Conservation (phyloP, 53 echinoderm and acorn worm species). For the Pentamera pediparva region DNA sequence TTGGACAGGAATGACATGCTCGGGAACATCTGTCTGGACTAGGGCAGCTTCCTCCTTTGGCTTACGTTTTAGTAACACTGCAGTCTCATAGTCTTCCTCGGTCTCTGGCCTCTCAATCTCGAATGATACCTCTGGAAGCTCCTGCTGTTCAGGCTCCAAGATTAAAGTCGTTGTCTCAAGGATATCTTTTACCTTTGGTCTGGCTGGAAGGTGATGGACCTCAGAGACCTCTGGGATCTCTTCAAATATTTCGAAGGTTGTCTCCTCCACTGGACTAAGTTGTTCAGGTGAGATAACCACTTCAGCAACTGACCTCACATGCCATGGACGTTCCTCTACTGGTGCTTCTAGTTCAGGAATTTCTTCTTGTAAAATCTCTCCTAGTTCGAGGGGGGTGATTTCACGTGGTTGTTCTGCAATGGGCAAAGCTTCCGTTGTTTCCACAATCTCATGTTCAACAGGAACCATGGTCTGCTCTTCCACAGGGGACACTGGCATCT, state of each 20-base stretch:
- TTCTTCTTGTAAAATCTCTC: constrained; percentile 27
- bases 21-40: background rate
- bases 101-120: constrained; percentile 6
- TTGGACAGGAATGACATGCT: background rate
- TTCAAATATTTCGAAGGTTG: background rate
- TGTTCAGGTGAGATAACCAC: constrained; percentile 23
- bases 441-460: constrained; percentile 8
- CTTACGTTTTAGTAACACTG: background rate
- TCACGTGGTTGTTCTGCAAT: background rate
- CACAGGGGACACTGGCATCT: background rate
- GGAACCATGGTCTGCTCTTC: background rate
- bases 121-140: constrained; percentile 1
- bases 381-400: constrained; percentile 26
- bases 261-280: constrained; percentile 2
- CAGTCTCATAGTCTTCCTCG: background rate
- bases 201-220: constrained; percentile 1
- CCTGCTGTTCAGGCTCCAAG: background rate
- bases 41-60: constrained; percentile 7
- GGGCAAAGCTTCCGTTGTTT: constrained; percentile 27
- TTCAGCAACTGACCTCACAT: background rate
- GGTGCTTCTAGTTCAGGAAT: constrained; percentile 4
- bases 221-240: constrained; percentile 9
- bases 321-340: background rate
- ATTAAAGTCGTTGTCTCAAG: background rate
- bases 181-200: constrained; percentile 7